Conservation (phyloP, 2,888 invertebrate genomes). For the Proisotoma minuta region DNA sequence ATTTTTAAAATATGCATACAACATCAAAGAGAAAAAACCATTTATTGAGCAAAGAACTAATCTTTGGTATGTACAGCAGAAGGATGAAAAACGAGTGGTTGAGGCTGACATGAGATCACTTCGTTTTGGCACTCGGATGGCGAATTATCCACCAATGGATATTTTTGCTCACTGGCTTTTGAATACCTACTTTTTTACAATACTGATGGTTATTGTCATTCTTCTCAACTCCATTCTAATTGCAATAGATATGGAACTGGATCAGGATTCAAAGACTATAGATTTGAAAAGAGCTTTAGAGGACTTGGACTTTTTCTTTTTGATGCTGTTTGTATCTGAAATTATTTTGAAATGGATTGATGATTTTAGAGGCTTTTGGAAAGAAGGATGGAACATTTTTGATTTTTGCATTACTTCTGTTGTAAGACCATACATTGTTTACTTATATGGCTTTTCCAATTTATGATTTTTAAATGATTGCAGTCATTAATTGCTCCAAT, state of each 20-base stretch:
- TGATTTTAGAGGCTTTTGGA: constrained; percentile 41
- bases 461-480: no score
- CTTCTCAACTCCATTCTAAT: constrained; percentile 34
- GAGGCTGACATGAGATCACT: constrained; percentile 36
- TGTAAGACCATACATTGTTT: no score
- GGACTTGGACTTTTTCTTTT: constrained; percentile 39
- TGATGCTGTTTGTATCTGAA: constrained; percentile 40
- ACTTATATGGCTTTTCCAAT: no score
- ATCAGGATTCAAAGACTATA: not conserved
- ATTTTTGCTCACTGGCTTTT: constrained; percentile 45
- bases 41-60: not conserved
- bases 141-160: constrained; percentile 35
- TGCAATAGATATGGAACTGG: constrained; percentile 28
- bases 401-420: constrained; percentile 31
- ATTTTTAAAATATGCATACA: not conserved
- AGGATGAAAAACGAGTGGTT: constrained; percentile 5
- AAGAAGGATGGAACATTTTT: constrained; percentile 42
- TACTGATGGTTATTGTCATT: constrained; percentile 39
- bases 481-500: constrained; percentile 29
- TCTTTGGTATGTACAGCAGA: no score
- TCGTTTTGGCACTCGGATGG: constrained; percentile 33
- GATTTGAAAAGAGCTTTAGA: constrained; percentile 16
- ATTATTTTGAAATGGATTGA: constrained; percentile 44
- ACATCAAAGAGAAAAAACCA: not conserved
- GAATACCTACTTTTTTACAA: constrained; percentile 24